These are phyloP conservation scores for Neria commutata DNA, from an alignment of 2,888 invertebrate species.

Conservation along the genomic window DNA sequence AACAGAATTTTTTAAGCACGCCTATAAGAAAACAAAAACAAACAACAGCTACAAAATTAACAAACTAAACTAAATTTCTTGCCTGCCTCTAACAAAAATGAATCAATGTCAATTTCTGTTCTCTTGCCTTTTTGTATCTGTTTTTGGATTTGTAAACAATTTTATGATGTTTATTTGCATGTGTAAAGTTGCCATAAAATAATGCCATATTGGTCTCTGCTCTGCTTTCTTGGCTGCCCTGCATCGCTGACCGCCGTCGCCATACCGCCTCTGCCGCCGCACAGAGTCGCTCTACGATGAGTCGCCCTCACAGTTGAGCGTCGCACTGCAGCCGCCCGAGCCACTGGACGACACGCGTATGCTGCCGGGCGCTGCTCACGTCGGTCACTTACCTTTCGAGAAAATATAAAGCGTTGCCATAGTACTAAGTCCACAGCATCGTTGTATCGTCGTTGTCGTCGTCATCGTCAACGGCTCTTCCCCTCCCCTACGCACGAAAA, in stretches of 20 bases:
- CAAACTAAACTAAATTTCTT: background rate
- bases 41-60: background rate
- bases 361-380: conserved; percentile 24
- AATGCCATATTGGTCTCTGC: background rate
- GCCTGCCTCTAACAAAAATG: conserved; percentile 6
- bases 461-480: too few species aligned
- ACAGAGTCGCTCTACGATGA: conserved; percentile 52
- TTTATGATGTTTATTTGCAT: too few species aligned
- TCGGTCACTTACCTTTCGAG: conserved; percentile 32
- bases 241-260: too few species aligned
- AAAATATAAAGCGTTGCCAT: conserved; percentile 41
- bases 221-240: background rate
- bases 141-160: background rate
- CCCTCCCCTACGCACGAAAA: too few species aligned
- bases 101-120: background rate
- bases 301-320: conserved; percentile 44
- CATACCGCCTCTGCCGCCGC: too few species aligned
- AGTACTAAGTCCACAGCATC: conserved; percentile 14
- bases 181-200: too few species aligned
- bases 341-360: conserved; percentile 19
- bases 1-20: background rate
- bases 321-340: conserved; percentile 41
- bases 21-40: background rate
- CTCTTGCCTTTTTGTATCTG: background rate
- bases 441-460: background rate